Evolutionary conservation across 2,797 vertebrate species (phyloP).

Genomic region (Hippoglossus hippoglossus): DNA sequence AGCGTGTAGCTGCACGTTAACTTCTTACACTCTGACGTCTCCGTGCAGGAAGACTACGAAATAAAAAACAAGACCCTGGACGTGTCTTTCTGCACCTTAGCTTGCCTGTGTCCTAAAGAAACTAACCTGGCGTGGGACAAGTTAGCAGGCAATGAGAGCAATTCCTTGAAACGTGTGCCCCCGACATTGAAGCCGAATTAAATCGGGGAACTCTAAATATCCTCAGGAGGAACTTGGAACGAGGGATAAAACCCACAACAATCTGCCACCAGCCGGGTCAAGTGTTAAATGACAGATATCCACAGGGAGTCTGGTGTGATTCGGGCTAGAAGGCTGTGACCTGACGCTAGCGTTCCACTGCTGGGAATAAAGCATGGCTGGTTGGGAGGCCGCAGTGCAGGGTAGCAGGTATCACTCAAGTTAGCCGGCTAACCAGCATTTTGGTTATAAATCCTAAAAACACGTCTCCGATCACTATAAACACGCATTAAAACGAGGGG

Average conservation of each 20-base stretch:
- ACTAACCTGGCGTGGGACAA: not conserved
- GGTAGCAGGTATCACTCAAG: slow-evolving; percentile 15
- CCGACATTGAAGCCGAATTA: not conserved
- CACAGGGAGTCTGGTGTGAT: not conserved
- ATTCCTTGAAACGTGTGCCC: not conserved
- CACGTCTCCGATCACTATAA: too few relatives aligned
- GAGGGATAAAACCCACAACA: accelerated
- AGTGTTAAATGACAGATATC: not conserved
- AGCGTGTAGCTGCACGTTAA: too few relatives aligned
- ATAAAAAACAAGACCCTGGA: too few relatives aligned
- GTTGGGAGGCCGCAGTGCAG: slow-evolving; percentile 69
- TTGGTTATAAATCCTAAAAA: too few relatives aligned
- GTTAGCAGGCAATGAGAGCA: not conserved
- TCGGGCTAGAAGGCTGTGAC: slow-evolving; percentile 34
- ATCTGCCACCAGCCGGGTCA: accelerated
- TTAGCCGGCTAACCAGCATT: slow-evolving; percentile 9
- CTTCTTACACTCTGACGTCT: too few relatives aligned
- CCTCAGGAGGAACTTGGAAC: accelerated
- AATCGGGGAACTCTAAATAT: accelerated
- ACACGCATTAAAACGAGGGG: not conserved
- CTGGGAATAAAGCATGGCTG: slow-evolving; percentile 39
- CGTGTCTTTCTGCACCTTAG: too few relatives aligned
- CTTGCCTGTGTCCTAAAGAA: too few relatives aligned
- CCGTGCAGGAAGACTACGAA: too few relatives aligned
- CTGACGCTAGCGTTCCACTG: slow-evolving; percentile 25